phyloP scores from a whole-genome alignment of 2,113 vertebrate species.

The Cryptoleucopteryx plumbea region DNA sequence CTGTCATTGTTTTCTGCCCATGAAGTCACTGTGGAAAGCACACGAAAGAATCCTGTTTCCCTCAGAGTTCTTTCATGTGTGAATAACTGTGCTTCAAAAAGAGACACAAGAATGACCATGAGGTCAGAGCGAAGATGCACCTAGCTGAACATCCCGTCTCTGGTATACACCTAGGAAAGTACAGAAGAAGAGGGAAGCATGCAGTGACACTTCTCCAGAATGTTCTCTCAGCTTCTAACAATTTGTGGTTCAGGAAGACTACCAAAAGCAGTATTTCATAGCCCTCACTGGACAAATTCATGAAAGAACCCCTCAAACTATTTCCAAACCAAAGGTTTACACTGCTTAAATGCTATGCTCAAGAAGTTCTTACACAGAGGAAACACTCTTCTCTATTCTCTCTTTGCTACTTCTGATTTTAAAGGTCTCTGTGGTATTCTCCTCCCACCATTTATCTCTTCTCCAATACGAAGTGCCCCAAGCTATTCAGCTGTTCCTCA shows the following conservation, averaged over 20 bases:
- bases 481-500: conserved; percentile 34
- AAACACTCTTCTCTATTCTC: background rate
- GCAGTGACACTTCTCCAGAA: background rate
- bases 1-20: background rate
- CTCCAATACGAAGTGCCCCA: background rate
- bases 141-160: background rate
- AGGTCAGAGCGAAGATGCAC: background rate
- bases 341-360: background rate
- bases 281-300: background rate
- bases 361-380: background rate
- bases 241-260: background rate
- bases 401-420: background rate
- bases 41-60: background rate
- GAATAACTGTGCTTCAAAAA: background rate
- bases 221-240: background rate
- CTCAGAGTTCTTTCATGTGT: background rate
- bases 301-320: background rate
- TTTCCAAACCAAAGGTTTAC: background rate
- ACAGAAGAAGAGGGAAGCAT: background rate
- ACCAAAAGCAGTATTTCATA: background rate
- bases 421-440: conserved; percentile 35
- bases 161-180: background rate
- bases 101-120: background rate
- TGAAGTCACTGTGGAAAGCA: background rate
- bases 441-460: conserved; percentile 14